Conservation (phyloP, 2,113 vertebrate species). For the Sinosuthora webbiana region DNA sequence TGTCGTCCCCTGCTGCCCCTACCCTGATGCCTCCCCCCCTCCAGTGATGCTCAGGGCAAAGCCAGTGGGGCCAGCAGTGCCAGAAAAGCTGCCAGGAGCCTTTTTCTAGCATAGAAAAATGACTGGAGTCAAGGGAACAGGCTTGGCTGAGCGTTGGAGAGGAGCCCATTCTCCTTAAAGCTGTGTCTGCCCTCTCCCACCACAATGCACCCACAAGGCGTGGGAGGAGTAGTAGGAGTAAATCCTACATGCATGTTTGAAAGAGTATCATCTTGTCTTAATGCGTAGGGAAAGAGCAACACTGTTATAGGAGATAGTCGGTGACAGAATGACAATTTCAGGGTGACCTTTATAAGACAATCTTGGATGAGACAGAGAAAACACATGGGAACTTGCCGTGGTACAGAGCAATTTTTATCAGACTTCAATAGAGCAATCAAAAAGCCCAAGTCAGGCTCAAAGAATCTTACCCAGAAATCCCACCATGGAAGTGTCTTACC, state of each 20-base stretch:
- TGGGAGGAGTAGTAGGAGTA: not conserved
- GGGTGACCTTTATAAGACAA: slow-evolving; percentile 50
- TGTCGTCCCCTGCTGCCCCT: slow-evolving; percentile 47
- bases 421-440: slow-evolving; percentile 50
- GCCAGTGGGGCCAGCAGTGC: slow-evolving; percentile 50
- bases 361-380: slow-evolving; percentile 41
- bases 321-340: slow-evolving; percentile 52
- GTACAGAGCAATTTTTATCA: slow-evolving; percentile 45
- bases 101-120: slow-evolving; percentile 39
- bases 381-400: slow-evolving; percentile 9
- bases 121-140: not conserved
- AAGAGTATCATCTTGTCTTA: not conserved
- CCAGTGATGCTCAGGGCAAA: slow-evolving; percentile 74
- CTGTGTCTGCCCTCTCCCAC: not conserved
- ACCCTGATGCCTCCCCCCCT: slow-evolving; percentile 72
- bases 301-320: not conserved
- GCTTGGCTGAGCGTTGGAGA: not conserved
- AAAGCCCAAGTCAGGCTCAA: slow-evolving; percentile 46
- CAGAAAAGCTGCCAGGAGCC: slow-evolving; percentile 63
- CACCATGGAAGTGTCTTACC: not conserved
- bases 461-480: slow-evolving; percentile 54
- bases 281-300: not conserved
- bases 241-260: not conserved
- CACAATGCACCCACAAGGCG: not conserved
- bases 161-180: not conserved